Conservation (phyloP, 1,140 invertebrate genomes). For the Ericerus pela region DNA sequence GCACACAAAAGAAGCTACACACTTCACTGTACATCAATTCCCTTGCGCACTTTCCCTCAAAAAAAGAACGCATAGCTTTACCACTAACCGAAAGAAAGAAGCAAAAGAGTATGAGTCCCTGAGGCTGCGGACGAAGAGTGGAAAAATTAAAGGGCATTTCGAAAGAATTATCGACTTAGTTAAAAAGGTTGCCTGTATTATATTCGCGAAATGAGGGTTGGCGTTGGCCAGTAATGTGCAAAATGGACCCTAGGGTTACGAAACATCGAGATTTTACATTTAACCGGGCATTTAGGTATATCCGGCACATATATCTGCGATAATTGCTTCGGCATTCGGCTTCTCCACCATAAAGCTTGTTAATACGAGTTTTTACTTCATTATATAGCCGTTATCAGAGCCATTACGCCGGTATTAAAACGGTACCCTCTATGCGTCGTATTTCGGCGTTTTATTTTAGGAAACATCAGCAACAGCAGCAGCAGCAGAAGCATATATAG, state of each 20-base stretch:
- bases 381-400: slow-evolving; percentile 7
- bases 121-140: neutral
- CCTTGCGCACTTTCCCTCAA: too few species aligned
- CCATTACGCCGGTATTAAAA: slow-evolving; percentile 11
- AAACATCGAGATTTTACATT: slow-evolving; percentile 1
- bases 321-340: slow-evolving; percentile 9
- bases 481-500: too few species aligned
- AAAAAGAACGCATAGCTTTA: too few species aligned
- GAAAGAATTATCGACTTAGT: slow-evolving; percentile 1
- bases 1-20: too few species aligned
- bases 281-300: slow-evolving; percentile 9
- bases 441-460: slow-evolving; percentile 5
- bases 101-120: too few species aligned
- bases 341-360: slow-evolving; percentile 12
- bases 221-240: slow-evolving; percentile 4
- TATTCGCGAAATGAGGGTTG: neutral
- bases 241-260: slow-evolving; percentile 10
- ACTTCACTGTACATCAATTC: too few species aligned
- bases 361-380: slow-evolving; percentile 11
- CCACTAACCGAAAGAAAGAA: too few species aligned
- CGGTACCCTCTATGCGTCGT: neutral
- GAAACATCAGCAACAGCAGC: too few species aligned
- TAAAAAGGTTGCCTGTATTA: neutral
- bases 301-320: slow-evolving; percentile 5
- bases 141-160: slow-evolving; percentile 1